Percentiles rank a stretch among this genome's conserved stretches.
Conservation (phyloP, 2,888 invertebrate genomes). For the Pristionchus exspectatus region DNA sequence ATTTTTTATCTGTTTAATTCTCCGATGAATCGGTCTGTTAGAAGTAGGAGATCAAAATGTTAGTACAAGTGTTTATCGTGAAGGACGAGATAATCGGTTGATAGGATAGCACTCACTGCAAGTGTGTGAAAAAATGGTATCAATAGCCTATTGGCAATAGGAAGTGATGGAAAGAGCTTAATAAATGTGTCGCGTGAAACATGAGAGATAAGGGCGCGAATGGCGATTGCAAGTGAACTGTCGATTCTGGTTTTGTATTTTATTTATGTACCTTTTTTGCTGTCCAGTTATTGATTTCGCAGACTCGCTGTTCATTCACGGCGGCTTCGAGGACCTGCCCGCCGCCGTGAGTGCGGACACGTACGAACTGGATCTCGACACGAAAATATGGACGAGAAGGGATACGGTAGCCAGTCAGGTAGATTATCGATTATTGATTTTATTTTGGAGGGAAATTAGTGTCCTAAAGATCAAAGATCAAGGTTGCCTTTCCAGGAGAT, state of each 20-base stretch:
- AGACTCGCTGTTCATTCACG: constrained; percentile 10
- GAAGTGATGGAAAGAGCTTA: no score
- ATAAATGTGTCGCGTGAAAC: no score
- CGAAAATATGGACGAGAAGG: constrained; percentile 16
- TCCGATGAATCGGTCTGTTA: not conserved
- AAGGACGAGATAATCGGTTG: not conserved
- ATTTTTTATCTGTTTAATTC: not conserved
- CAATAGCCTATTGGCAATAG: no score
- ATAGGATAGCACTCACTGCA: no score
- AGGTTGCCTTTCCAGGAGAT: not conserved
- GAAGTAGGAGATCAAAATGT: not conserved
- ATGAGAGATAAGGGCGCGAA: no score
- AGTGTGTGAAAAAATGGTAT: no score
- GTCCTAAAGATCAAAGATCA: not conserved
- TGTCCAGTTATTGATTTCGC: not conserved
- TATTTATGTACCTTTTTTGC: no score
- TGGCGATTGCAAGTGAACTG: no score
- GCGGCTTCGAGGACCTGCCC: not conserved
- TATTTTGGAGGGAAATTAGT: not conserved
- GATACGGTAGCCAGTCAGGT: constrained; percentile 21
- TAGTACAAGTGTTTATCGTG: not conserved
- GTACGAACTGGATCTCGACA: constrained; percentile 17
- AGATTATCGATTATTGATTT: not conserved
- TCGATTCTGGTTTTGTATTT: no score
- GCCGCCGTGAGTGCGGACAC: not conserved